Base-by-base conservation (phyloP, 2,113 vertebrate species). In the Willisornis vidua region DNA sequence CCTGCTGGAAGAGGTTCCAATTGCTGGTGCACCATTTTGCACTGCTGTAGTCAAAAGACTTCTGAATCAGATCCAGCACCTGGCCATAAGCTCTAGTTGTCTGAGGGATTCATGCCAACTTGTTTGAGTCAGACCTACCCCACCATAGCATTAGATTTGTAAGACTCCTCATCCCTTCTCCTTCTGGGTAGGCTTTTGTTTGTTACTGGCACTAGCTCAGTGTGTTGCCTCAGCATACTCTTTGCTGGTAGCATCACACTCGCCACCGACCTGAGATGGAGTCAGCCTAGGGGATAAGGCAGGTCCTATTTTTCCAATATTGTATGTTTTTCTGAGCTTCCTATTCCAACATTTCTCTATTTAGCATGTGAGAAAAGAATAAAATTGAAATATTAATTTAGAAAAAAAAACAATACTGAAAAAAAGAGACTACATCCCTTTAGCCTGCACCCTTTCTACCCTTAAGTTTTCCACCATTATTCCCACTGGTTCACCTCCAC, bases 81-180 rank as follows among this genome's bases (percentile, higher is more conserved):
- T 43, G 55, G 31, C 23, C 0, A 0, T 14, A 58, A 67, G 33
- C 25, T 81, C 57, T 67, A 4, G 1, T 28, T 85, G 26, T 68
- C 35, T 77, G 61, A 85, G 35, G n/a, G 24, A 49, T 87, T 81
- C 26, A 26, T 0, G 0, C 10, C 41, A 1, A 0, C 48, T 85
- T 52, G 3, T 87, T 63, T 85, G 33, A 55, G 39, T 57, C 74
- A 75, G 45, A 48, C 8, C 70, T 31, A 39, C 23, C 19, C 18
- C 48, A 72, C 6, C 10, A 6, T 0, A 18, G 43, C 31, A n/a
- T 61, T 20, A 57, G 43, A 49, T 41, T 15, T 25, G 19, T 7
- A 35, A 49, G 54, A 35, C 7, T 81, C 17, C 23, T 43, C n/a
- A n/a, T 2, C 10, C 35, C 11, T 87, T 75, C 48, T 75, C 61